phyloP scores from a whole-genome alignment of 2,888 invertebrate genomes.

The Tyria jacobaeae region DNA sequence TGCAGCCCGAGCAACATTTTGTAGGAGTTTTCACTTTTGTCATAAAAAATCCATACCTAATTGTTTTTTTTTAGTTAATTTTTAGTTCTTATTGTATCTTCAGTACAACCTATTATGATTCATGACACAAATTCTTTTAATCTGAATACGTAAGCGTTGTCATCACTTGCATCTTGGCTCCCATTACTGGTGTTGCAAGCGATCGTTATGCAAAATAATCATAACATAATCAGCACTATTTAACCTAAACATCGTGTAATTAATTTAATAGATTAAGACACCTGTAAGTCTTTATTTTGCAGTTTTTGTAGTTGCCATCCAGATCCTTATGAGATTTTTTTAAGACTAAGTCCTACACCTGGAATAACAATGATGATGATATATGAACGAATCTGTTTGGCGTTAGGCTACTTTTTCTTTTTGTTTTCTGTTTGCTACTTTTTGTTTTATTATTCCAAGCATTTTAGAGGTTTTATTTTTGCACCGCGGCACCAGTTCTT shows the following conservation, averaged over 20 bases:
- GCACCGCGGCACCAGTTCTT: too few relatives aligned
- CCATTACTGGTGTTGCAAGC: slow-evolving; percentile 36
- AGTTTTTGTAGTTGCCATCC: too few relatives aligned
- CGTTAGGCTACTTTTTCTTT: too few relatives aligned
- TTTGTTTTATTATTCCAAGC: too few relatives aligned
- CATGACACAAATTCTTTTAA: slow-evolving; percentile 67
- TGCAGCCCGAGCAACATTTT: neutral
- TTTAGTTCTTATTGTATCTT: neutral
- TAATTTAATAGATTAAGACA: neutral
- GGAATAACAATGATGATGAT: too few relatives aligned
- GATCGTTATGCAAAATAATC: slow-evolving; percentile 11
- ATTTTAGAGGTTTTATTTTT: too few relatives aligned
- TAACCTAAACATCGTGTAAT: neutral
- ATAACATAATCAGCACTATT: neutral
- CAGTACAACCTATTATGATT: slow-evolving; percentile 46
- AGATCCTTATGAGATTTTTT: too few relatives aligned
- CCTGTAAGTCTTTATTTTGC: too few relatives aligned
- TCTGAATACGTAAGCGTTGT: slow-evolving; percentile 64
- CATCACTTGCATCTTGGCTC: slow-evolving; percentile 61
- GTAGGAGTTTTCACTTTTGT: neutral
- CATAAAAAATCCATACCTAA: neutral
- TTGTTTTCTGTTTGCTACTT: too few relatives aligned
- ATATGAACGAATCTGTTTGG: too few relatives aligned
- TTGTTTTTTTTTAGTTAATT: neutral
- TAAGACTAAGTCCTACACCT: too few relatives aligned